These are phyloP conservation scores for Promerops cafer DNA, from an alignment of 2,113 vertebrate species.

Conservation along the genomic window DNA sequence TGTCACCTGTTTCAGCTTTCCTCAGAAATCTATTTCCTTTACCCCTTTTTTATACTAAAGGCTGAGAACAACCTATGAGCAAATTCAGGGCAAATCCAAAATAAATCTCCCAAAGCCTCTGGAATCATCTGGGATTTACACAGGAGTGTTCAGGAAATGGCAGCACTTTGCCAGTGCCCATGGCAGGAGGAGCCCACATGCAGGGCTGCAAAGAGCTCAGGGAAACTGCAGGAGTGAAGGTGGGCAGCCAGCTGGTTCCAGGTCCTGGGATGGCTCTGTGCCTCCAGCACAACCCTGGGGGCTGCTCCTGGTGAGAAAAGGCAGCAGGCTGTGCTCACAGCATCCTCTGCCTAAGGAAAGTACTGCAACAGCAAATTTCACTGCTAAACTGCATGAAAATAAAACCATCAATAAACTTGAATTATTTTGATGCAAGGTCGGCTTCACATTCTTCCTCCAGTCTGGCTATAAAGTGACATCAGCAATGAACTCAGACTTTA, in stretches of 20 bases:
- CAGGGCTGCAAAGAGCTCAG: background rate
- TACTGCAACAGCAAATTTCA: background rate
- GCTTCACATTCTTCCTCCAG: background rate
- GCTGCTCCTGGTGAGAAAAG: background rate
- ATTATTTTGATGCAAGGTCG: background rate
- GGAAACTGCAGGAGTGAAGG: background rate
- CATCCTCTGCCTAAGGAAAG: background rate
- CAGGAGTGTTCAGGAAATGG: background rate
- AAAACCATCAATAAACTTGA: background rate
- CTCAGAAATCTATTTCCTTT: background rate
- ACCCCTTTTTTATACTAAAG: background rate
- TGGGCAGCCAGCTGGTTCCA: background rate
- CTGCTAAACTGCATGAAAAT: background rate
- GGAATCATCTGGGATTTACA: background rate
- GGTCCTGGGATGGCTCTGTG: background rate
- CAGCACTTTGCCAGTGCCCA: background rate
- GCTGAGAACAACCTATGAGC: background rate
- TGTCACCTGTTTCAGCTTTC: background rate
- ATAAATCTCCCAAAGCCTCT: background rate
- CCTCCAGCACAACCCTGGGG: background rate
- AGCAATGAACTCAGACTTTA: background rate
- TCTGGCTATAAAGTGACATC: background rate
- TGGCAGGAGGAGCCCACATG: background rate
- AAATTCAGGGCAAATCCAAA: background rate
- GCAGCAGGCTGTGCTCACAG: background rate